A percentile compares a stretch with the other conserved stretches of the same genome.
Evolutionary conservation across 1,140 invertebrate species (phyloP).

Genomic region (Oryzaephilus surinamensis): DNA sequence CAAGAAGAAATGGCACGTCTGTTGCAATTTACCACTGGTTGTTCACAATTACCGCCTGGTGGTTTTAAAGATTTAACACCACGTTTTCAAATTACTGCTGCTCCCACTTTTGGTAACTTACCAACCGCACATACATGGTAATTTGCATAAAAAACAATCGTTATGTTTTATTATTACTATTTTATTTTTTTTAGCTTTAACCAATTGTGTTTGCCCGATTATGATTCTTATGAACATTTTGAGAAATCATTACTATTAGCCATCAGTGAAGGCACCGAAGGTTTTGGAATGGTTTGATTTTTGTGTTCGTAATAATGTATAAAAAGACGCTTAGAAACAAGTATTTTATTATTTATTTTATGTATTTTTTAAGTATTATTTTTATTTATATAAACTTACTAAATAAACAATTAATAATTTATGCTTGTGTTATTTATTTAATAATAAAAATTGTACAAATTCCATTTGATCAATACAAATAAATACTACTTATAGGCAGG

Average conservation of each 20-base stretch:
- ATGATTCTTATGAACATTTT: constrained; percentile 88
- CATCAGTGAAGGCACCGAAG: constrained; percentile 91
- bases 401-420: too few species aligned
- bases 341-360: too few species aligned
- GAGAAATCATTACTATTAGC: constrained; percentile 81
- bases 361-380: too few species aligned
- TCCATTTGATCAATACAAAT: too few species aligned
- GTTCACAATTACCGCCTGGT: constrained; percentile 82
- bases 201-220: constrained; percentile 90
- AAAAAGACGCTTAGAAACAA: too few species aligned
- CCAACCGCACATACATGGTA: constrained; percentile 91
- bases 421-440: too few species aligned
- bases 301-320: too few species aligned
- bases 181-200: constrained; percentile 68
- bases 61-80: constrained; percentile 82
- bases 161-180: constrained; percentile 1
- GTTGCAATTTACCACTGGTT: constrained; percentile 90
- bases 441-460: too few species aligned
- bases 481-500: too few species aligned
- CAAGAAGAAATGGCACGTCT: constrained; percentile 88
- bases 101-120: constrained; percentile 78
- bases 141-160: constrained; percentile 14
- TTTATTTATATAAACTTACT: too few species aligned
- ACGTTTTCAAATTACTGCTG: constrained; percentile 81
- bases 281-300: constrained; percentile 81